phyloP scores from a whole-genome alignment of 2,888 invertebrate species.

The Vanessa cardui region DNA sequence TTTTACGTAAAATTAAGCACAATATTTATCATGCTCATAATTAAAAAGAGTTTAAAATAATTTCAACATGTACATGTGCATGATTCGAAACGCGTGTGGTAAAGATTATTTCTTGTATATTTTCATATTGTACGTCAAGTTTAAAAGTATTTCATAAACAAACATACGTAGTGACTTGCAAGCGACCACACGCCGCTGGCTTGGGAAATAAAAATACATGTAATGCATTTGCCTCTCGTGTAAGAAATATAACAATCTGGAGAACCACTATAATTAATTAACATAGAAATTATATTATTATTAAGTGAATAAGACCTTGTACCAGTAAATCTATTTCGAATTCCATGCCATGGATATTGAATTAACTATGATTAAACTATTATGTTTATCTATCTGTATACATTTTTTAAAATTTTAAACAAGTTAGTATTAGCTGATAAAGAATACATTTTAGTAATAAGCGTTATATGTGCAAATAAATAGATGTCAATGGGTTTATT shows the following conservation, averaged over 20 bases:
- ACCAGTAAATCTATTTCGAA: neutral
- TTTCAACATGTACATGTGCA: neutral
- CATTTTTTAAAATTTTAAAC: too few relatives aligned
- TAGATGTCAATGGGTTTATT: too few relatives aligned
- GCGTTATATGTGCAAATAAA: too few relatives aligned
- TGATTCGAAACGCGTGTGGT: conserved; percentile 29
- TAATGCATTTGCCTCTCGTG: neutral
- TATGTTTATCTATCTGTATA: too few relatives aligned
- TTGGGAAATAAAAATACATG: neutral
- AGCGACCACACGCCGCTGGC: conserved; percentile 25
- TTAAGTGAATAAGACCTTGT: neutral
- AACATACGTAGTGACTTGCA: conserved; percentile 28
- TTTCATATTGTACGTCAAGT: conserved; percentile 26
- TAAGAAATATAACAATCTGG: too few relatives aligned
- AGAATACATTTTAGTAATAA: too few relatives aligned
- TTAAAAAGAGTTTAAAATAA: neutral
- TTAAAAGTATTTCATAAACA: conserved; percentile 28
- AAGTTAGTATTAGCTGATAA: too few relatives aligned
- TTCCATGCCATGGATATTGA: too few relatives aligned
- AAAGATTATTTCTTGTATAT: conserved; percentile 32
- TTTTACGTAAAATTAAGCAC: too few relatives aligned
- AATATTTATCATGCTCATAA: too few relatives aligned
- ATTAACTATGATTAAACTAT: too few relatives aligned
- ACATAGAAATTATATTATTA: neutral
- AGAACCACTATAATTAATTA: neutral